These are phyloP conservation scores for Sarcophilus harrisii DNA, from an alignment of 2,797 vertebrate genomes.

Conservation along the genomic window DNA sequence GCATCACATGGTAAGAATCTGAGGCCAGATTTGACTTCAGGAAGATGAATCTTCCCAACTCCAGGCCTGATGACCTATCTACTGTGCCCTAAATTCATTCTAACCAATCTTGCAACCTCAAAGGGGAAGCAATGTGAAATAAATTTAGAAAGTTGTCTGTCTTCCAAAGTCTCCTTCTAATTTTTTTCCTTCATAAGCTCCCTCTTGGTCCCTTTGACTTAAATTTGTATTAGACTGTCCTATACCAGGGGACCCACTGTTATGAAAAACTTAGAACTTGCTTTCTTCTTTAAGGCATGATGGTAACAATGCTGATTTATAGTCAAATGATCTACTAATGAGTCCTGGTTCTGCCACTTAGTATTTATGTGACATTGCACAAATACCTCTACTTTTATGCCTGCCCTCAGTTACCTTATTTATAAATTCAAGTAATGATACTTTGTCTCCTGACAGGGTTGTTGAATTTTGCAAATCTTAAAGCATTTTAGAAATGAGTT, in stretches of 20 bases:
- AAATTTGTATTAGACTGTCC: background rate
- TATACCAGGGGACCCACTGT: background rate
- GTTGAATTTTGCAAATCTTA: background rate
- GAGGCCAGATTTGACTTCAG: background rate
- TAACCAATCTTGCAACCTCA: too few species aligned
- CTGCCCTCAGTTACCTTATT: conserved; percentile 2
- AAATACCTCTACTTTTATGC: background rate
- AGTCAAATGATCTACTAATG: background rate
- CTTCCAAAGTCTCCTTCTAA: background rate
- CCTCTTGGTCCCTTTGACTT: background rate
- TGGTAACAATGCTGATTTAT: background rate
- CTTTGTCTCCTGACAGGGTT: background rate
- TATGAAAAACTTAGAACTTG: background rate
- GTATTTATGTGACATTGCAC: background rate
- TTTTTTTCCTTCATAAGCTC: background rate
- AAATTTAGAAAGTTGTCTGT: background rate
- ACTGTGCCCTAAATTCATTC: too few species aligned
- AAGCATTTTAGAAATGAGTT: background rate
- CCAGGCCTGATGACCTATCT: too few species aligned
- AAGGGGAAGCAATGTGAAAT: background rate
- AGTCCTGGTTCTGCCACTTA: background rate
- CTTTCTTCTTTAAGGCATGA: background rate
- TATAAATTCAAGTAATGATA: background rate
- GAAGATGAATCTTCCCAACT: background rate
- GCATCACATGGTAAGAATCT: background rate